A percentile compares a stretch with the other conserved stretches of the same genome.
Evolutionary conservation across 2,888 invertebrate species (phyloP).

Genomic region (Leucophenga montana): DNA sequence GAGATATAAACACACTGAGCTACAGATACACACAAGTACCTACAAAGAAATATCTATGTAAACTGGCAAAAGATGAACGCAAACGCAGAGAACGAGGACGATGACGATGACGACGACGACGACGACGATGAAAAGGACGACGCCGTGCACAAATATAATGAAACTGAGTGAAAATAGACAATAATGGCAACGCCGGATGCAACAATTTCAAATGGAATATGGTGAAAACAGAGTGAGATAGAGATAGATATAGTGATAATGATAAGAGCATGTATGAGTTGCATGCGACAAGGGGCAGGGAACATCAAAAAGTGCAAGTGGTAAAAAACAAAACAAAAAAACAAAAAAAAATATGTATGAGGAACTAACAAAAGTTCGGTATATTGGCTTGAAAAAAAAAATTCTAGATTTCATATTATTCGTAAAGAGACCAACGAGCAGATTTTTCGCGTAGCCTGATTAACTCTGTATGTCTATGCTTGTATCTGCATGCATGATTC

Average conservation of each 20-base stretch:
- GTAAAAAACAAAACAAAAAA: no score
- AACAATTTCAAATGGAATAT: conserved; percentile 65
- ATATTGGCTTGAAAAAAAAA: no score
- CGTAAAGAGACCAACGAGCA: no score
- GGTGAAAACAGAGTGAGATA: conserved; percentile 40
- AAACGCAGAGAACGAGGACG: no score
- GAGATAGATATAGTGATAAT: conserved; percentile 26
- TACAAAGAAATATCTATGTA: no score
- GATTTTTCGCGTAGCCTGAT: no score
- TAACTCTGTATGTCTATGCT: no score
- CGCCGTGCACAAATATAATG: conserved; percentile 10
- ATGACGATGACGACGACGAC: background rate
- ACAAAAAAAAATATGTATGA: background rate
- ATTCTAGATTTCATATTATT: no score
- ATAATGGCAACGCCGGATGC: conserved; percentile 3
- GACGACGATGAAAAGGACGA: background rate
- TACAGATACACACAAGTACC: background rate
- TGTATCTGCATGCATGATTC: no score
- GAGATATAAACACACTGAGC: background rate
- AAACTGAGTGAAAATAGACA: conserved; percentile 5
- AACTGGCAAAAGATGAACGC: background rate
- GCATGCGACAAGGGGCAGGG: background rate
- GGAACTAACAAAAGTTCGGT: no score
- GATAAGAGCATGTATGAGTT: background rate
- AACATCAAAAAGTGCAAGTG: conserved; percentile 16